Percentiles rank a stretch among this genome's conserved stretches.
phyloP scores from a whole-genome alignment of 1,140 invertebrate genomes.

The Tetramorium simillimum region DNA sequence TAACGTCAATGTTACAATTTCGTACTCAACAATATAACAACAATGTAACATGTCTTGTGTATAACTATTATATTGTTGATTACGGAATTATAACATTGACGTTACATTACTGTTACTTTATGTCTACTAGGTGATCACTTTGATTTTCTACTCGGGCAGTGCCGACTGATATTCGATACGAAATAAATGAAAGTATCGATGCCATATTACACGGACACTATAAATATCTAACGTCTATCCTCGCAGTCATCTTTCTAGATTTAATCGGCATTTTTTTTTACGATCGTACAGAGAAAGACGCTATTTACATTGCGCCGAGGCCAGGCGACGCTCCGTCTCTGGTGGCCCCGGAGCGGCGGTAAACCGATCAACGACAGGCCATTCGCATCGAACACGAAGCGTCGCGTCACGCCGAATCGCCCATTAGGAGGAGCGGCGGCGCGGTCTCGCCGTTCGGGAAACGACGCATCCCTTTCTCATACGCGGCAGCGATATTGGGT shows the following conservation, averaged over 20 bases:
- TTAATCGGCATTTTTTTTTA: not conserved
- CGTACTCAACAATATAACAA: too few relatives aligned
- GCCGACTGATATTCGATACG: not conserved
- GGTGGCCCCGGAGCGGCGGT: not conserved
- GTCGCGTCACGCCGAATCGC: slow-evolving; percentile 26
- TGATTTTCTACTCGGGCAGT: too few relatives aligned
- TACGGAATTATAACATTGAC: too few relatives aligned
- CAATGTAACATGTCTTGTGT: too few relatives aligned
- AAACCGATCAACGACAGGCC: slow-evolving; percentile 4
- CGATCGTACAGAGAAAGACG: not conserved
- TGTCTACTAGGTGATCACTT: too few relatives aligned
- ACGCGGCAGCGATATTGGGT: slow-evolving; percentile 67
- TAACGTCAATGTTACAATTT: too few relatives aligned
- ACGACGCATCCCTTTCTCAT: slow-evolving; percentile 57
- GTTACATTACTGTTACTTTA: too few relatives aligned
- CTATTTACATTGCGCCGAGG: not conserved
- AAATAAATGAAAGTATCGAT: slow-evolving; percentile 22
- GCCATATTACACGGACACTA: not conserved
- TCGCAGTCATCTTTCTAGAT: not conserved
- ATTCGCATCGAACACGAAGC: not conserved
- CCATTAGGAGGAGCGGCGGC: slow-evolving; percentile 37
- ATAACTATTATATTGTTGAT: too few relatives aligned
- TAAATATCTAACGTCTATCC: slow-evolving; percentile 1
- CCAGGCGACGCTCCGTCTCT: slow-evolving; percentile 10
- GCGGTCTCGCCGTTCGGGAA: not conserved